phyloP scores from a whole-genome alignment of 2,797 vertebrate genomes.

The Decapterus maruadsi region DNA sequence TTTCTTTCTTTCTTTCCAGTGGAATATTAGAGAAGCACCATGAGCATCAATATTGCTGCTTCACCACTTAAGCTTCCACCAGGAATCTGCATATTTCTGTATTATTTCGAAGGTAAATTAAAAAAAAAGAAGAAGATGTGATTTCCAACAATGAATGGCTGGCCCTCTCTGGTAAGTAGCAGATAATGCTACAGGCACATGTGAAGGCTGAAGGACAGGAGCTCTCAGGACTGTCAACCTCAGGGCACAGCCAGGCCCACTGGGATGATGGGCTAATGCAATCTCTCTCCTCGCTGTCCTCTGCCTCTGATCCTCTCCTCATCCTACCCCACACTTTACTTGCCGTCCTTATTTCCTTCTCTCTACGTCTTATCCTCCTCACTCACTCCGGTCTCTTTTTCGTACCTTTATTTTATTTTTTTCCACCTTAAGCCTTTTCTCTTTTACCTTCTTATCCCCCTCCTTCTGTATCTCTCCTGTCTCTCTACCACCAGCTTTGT shows the following conservation, averaged over 20 bases:
- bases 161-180: conserved; percentile 57
- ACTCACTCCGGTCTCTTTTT: conserved; percentile 49
- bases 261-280: conserved; percentile 75
- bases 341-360: conserved; percentile 62
- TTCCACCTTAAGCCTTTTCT: conserved; percentile 55
- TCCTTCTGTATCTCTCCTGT: conserved; percentile 62
- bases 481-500: conserved; percentile 66
- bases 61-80: background rate
- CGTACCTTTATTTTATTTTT: conserved; percentile 45
- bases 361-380: conserved; percentile 58
- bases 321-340: conserved; percentile 59
- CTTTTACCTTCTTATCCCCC: conserved; percentile 58
- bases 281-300: conserved; percentile 72
- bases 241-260: conserved; percentile 63
- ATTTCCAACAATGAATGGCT: conserved; percentile 51
- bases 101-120: conserved; percentile 29
- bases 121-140: conserved; percentile 21
- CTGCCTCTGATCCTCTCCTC: conserved; percentile 69
- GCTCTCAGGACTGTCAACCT: conserved; percentile 76
- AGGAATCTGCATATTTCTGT: conserved; percentile 18
- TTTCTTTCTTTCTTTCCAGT: background rate
- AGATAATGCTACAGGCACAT: conserved; percentile 67
- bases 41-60: background rate
- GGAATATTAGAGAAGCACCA: background rate
- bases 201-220: conserved; percentile 73